These are phyloP conservation scores for Syngnathoides biaculeatus DNA, from an alignment of 2,113 vertebrate species.

Conservation along the genomic window DNA sequence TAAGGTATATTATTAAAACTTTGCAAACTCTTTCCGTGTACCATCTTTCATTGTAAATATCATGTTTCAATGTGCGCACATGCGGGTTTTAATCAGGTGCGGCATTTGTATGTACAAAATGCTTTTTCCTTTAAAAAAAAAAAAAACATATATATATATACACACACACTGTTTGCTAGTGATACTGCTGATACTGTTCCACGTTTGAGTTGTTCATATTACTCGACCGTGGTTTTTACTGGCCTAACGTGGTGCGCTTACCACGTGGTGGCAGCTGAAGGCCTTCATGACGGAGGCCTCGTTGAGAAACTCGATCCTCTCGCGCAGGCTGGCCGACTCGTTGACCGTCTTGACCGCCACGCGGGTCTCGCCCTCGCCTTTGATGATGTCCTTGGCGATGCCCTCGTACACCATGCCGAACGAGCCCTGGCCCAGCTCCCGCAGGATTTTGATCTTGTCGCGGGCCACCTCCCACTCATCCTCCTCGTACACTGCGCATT, in stretches of 20 bases:
- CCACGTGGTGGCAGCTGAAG: conserved; percentile 97
- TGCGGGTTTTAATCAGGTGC: too few species aligned
- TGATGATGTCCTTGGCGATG: conserved; percentile 86
- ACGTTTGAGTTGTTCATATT: too few species aligned
- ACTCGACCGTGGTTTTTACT: not conserved
- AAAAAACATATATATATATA: too few species aligned
- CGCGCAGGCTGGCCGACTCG: conserved; percentile 88
- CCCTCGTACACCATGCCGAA: conserved; percentile 98
- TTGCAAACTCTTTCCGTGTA: too few species aligned
- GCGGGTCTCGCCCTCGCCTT: conserved; percentile 80
- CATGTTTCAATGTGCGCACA: too few species aligned
- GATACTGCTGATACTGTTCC: too few species aligned
- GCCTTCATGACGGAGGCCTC: conserved; percentile 98
- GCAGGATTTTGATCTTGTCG: conserved; percentile 86
- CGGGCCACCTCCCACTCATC: conserved; percentile 94
- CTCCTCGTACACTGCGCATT: conserved; percentile 83
- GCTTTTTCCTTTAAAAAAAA: too few species aligned
- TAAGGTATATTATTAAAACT: too few species aligned
- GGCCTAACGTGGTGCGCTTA: conserved; percentile 44
- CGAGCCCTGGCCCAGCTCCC: conserved; percentile 93
- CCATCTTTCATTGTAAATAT: too few species aligned
- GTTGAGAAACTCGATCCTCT: conserved; percentile 95
- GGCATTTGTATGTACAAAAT: too few species aligned
- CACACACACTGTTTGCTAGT: too few species aligned
- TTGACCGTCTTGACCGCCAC: conserved; percentile 97